Conservation (phyloP, 2,797 vertebrate species). For the Delichon dasypus region DNA sequence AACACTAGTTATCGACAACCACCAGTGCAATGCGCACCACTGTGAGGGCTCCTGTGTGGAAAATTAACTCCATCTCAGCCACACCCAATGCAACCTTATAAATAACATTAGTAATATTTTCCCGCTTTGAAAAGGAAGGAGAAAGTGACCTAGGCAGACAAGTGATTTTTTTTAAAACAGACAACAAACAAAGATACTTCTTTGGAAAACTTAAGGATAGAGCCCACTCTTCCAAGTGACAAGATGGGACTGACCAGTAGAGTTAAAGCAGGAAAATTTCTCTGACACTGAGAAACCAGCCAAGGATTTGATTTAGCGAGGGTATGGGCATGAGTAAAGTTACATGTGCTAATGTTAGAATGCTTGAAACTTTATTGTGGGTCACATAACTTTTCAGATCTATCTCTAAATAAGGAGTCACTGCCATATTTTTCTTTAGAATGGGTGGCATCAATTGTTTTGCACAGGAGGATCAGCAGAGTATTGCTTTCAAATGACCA, state of each 20-base stretch:
- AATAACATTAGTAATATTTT: not conserved
- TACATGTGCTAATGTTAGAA: not conserved
- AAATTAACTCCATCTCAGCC: not conserved
- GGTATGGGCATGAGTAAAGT: not conserved
- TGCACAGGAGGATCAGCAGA: not conserved
- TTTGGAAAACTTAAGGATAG: not conserved
- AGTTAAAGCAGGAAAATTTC: not conserved
- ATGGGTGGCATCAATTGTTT: not conserved
- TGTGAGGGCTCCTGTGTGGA: not conserved
- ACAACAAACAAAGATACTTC: too few relatives aligned
- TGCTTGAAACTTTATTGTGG: not conserved
- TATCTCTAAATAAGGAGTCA: not conserved
- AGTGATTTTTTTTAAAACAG: not conserved
- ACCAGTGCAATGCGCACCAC: not conserved
- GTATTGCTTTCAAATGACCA: not conserved
- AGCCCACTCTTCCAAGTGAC: not conserved
- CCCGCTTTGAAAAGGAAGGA: not conserved
- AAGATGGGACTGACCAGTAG: not conserved
- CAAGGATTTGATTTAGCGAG: not conserved
- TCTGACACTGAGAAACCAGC: not conserved
- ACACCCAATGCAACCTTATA: not conserved
- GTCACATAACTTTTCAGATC: not conserved
- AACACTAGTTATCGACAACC: not conserved
- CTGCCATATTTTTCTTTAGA: not conserved
- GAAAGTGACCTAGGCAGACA: not conserved